phyloP scores from a whole-genome alignment of 2,888 invertebrate species.

The Linnaemya tessellans region DNA sequence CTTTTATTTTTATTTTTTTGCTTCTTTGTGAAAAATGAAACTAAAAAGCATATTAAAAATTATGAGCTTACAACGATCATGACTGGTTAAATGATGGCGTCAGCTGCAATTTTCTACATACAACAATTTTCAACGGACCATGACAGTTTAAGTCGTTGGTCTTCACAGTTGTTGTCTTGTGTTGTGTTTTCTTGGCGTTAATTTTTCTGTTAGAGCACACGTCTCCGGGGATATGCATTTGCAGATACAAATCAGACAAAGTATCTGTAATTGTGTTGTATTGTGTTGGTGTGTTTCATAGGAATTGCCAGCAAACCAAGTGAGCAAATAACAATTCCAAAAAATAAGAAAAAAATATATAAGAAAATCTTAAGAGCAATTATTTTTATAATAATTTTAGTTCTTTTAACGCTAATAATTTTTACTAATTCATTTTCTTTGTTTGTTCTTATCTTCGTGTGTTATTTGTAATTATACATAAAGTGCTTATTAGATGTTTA shows the following conservation, averaged over 20 bases:
- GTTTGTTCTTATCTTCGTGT: too few relatives aligned
- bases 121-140: conserved; percentile 68
- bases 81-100: conserved; percentile 73
- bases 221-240: conserved; percentile 70
- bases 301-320: conserved; percentile 38
- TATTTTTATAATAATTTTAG: too few relatives aligned
- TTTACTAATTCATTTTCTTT: too few relatives aligned
- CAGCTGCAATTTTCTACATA: conserved; percentile 69
- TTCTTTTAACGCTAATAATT: too few relatives aligned
- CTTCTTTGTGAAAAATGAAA: conserved; percentile 26
- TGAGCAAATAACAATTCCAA: conserved; percentile 42
- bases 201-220: conserved; percentile 68
- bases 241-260: conserved; percentile 62
- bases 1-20: neutral
- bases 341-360: conserved; percentile 36
- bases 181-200: conserved; percentile 64
- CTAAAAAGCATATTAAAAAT: conserved; percentile 56
- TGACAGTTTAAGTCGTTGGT: conserved; percentile 70
- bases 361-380: too few relatives aligned
- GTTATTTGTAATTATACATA: too few relatives aligned
- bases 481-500: too few relatives aligned
- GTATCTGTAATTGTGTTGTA: conserved; percentile 2
- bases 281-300: conserved; percentile 37
- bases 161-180: conserved; percentile 66
- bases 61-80: conserved; percentile 73